Base-by-base conservation (phyloP, 2,888 invertebrate genomes). In the Fragum sueziense region DNA sequence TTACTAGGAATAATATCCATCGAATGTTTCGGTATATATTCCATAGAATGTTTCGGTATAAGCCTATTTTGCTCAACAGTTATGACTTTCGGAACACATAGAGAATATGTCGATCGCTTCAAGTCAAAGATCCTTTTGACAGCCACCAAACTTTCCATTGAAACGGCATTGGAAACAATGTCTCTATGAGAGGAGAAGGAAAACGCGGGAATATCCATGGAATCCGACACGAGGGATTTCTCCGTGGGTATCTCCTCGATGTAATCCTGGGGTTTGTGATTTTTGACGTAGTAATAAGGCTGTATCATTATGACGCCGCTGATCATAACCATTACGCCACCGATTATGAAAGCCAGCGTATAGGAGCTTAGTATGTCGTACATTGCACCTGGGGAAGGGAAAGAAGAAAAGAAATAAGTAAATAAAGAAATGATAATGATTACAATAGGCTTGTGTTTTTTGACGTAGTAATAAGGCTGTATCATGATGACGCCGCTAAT, bases 281-380 rank as follows among this genome's bases (percentile, higher is more conserved):
- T 51, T 54, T 71, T 84, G 22, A 81, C 76, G 67, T 84, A 81
- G 3, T 61, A 61, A 70, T 79, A 81, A 2, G 86, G 85, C 25
- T 84, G 78, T 14, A 86, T 80, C 82, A 86, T 82, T 20, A 80
- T 74, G 1, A 84, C 22, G 14, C 79, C 71, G 59, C 86, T 86
- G 9, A 78, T 54, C 41, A 82, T 76, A 25, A 76, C 70, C 61
- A 82, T 37, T 17, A 70, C 52, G 9, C 86, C 87, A 7, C 85
- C 87, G 11, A 84, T 62, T 1, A 81, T 52, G 61, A 87, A 86
- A 0, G 87, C 77, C 57, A 77, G 34, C 7, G 79, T 74, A 59
- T 87, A 87, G 7, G 81, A 79, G 6, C 70, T 68, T 9, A 85
- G 80, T 54, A 82, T 51, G 54, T 87, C 87, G 65, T 80, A 86